Evolutionary conservation across 1,140 invertebrate species (phyloP), one percentile per base, ranked within the genome.

Genomic region (Drosophila sechellia): DNA sequence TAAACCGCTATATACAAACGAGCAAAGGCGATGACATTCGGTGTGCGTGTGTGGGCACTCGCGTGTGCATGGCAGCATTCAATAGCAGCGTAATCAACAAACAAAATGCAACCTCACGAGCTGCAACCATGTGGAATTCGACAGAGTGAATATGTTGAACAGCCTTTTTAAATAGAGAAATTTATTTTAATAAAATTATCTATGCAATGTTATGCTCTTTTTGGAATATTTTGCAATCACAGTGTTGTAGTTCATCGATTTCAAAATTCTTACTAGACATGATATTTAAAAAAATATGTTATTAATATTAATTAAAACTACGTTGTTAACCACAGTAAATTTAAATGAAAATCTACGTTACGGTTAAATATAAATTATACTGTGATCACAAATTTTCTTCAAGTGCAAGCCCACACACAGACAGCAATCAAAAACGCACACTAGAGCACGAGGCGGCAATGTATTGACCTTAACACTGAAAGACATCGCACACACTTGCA

Each of bases 391-490:
- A 4, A 10, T 34, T 64, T 68, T 37, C 20, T 63, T 13, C n/a
- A 20, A 64, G 59, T 66, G 56, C 60, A 50, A 39, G 13, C 50
- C 12, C 27, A 63, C 49, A 53, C n/a, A 52, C 2, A 48, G 22
- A n/a, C 35, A 6, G 0, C 13, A 50, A 3, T 11, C 11, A 50
- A 15, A 46, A 64, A n/a, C 45, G 34, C 54, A 70, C 40, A 50
- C 25, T 17, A 25, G 37, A 17, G 48, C 50, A 76, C 31, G 61
- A 70, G 42, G 77, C 83, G 66, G 68, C 63, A 89, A 84, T 83
- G 64, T 79, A 89, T 89, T 89, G 84, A 89, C 84, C 84, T 89
- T 89, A 89, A 89, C 84, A 89, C 83, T 87, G 83, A 87, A 87
- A 74, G 57, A 49, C 46, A 65, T 35, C 53, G 68, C 60, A 49